These are phyloP conservation scores for Neotoma lepida DNA, from an alignment of 2,113 vertebrate species.

Conservation along the genomic window DNA sequence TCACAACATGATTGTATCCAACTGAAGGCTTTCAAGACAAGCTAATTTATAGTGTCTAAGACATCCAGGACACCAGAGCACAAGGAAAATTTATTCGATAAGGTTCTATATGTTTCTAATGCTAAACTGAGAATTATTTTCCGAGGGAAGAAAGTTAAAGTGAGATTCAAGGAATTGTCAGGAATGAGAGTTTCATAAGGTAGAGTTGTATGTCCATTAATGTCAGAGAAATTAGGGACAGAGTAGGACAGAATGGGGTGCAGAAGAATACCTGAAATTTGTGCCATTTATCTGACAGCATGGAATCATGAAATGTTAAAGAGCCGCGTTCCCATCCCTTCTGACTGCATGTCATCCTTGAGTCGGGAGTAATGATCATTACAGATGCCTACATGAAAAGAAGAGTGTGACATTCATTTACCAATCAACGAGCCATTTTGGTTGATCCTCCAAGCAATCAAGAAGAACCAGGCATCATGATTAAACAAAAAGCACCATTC, in stretches of 20 bases:
- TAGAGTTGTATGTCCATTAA: neutral
- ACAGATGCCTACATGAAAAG: slow-evolving; percentile 20
- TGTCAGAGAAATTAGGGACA: neutral
- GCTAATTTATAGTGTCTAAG: neutral
- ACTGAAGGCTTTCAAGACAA: neutral
- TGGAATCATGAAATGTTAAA: slow-evolving; percentile 63
- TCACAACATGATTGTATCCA: neutral
- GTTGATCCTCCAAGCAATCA: slow-evolving; percentile 69
- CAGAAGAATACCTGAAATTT: neutral
- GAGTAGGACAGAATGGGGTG: neutral
- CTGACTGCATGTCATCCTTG: slow-evolving; percentile 18
- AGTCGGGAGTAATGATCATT: slow-evolving; percentile 45
- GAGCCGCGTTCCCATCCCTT: neutral
- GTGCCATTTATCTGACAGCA: neutral
- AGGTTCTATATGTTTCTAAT: neutral
- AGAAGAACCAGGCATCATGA: slow-evolving; percentile 56
- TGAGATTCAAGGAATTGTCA: neutral
- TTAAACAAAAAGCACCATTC: slow-evolving; percentile 62
- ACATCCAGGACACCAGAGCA: neutral
- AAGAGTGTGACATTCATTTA: slow-evolving; percentile 65
- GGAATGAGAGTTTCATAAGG: neutral
- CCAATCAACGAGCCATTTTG: slow-evolving; percentile 68
- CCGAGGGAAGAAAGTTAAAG: neutral
- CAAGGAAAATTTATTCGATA: neutral
- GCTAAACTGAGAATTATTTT: neutral